A percentile compares a stretch with the other conserved stretches of the same genome.
These are phyloP conservation scores for Nemotelus pantherinus DNA, from an alignment of 2,888 invertebrate genomes.

Conservation along the genomic window DNA sequence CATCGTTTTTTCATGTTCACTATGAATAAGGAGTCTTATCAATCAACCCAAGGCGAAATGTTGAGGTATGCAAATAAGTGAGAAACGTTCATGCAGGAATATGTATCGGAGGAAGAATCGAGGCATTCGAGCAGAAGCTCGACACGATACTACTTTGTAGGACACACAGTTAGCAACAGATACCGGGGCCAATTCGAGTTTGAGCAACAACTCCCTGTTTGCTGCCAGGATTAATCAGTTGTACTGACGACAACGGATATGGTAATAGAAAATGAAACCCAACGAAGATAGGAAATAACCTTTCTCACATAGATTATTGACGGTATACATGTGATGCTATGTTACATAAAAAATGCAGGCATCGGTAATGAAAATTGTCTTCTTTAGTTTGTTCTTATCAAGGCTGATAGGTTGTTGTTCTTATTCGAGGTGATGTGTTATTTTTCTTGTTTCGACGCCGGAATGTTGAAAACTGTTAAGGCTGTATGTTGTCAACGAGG, in stretches of 20 bases:
- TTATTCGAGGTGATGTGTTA: not conserved
- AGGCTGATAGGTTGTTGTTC: conserved; percentile 21
- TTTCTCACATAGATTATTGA: conserved; percentile 8
- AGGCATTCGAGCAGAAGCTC: not conserved
- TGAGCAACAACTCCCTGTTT: not conserved
- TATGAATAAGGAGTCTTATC: conserved; percentile 48
- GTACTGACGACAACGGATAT: not conserved
- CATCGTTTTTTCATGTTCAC: conserved; percentile 43
- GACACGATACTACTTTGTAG: not conserved
- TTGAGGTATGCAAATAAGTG: conserved; percentile 31
- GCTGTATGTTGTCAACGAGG: too few species aligned
- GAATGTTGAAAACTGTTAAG: too few species aligned
- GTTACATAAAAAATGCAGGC: conserved; percentile 30
- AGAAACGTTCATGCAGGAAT: not conserved
- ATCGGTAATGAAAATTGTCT: conserved; percentile 40
- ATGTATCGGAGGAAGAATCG: not conserved
- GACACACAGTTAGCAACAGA: not conserved
- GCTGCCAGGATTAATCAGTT: conserved; percentile 36
- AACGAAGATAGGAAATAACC: not conserved
- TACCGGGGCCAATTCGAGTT: not conserved
- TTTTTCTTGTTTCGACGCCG: too few species aligned
- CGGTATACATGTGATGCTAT: conserved; percentile 18
- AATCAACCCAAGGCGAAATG: conserved; percentile 43
- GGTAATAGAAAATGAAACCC: conserved; percentile 26
- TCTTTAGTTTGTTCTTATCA: conserved; percentile 27